Evolutionary conservation across 2,113 vertebrate species (phyloP).

Genomic region (Bothrops jararaca): DNA sequence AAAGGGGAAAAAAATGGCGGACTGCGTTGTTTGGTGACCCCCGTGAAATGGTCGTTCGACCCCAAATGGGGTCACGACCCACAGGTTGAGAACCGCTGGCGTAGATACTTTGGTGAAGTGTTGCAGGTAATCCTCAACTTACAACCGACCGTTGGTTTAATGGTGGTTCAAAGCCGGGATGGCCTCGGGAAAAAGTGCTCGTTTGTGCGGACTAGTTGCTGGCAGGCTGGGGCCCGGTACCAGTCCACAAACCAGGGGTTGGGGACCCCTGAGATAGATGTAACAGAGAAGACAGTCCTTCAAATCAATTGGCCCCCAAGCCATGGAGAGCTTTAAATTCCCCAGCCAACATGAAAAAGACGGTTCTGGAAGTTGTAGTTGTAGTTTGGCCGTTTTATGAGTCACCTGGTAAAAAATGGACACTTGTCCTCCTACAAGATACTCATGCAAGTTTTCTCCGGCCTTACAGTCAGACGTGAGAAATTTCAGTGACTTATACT

Average conservation of each 20-base stretch:
- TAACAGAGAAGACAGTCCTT: background rate
- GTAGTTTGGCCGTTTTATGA: too few relatives aligned
- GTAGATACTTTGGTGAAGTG: background rate
- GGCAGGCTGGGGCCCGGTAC: too few relatives aligned
- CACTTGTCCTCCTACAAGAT: background rate
- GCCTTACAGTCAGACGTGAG: conserved; percentile 83
- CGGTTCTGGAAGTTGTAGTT: background rate
- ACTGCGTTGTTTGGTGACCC: too few relatives aligned
- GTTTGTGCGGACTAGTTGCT: too few relatives aligned
- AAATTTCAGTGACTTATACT: conserved; percentile 76
- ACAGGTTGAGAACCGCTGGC: too few relatives aligned
- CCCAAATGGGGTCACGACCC: too few relatives aligned
- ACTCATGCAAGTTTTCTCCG: background rate
- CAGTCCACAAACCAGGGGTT: too few relatives aligned
- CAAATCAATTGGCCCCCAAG: background rate
- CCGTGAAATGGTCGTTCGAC: too few relatives aligned
- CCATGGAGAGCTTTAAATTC: background rate
- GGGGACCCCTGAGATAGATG: background rate
- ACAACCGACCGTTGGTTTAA: background rate
- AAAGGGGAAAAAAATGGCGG: too few relatives aligned
- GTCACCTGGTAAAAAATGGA: background rate
- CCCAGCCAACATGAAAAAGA: too few relatives aligned
- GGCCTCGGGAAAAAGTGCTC: background rate
- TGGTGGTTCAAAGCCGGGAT: background rate
- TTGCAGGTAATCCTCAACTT: background rate